Percentiles rank a stretch among this genome's conserved stretches.
Evolutionary conservation across 2,113 vertebrate genomes (phyloP).

Genomic region (Panurus biarmicus): DNA sequence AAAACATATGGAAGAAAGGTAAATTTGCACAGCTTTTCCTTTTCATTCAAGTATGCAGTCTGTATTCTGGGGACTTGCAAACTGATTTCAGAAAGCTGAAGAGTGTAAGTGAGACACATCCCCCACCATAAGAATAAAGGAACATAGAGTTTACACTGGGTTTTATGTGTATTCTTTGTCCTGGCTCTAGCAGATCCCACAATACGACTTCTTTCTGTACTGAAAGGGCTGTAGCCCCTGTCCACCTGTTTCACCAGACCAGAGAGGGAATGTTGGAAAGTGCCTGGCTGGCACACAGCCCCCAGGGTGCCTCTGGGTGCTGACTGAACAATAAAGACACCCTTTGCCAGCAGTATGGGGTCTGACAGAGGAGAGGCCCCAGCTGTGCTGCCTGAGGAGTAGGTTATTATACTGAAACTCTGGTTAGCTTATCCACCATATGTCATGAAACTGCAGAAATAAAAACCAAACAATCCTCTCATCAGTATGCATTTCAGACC

Average conservation of each 20-base stretch:
- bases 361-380: background rate
- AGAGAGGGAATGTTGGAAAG: background rate
- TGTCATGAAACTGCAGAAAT: background rate
- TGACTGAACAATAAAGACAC: background rate
- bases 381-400: background rate
- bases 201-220: background rate
- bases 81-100: background rate
- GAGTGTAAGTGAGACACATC: background rate
- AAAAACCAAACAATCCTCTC: background rate
- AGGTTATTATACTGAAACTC: background rate
- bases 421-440: background rate
- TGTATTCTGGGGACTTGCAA: background rate
- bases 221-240: background rate
- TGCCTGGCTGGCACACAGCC: background rate
- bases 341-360: background rate
- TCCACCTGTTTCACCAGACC: background rate
- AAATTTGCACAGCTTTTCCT: background rate
- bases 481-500: background rate
- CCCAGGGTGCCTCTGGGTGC: background rate
- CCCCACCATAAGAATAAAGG: background rate
- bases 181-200: background rate
- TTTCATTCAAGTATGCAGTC: background rate
- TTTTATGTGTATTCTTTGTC: background rate
- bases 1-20: background rate
- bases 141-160: background rate